Evolutionary conservation across 2,888 invertebrate genomes (phyloP), one percentile per base, ranked within the genome.

Genomic region (Apodemia hepburni): DNA sequence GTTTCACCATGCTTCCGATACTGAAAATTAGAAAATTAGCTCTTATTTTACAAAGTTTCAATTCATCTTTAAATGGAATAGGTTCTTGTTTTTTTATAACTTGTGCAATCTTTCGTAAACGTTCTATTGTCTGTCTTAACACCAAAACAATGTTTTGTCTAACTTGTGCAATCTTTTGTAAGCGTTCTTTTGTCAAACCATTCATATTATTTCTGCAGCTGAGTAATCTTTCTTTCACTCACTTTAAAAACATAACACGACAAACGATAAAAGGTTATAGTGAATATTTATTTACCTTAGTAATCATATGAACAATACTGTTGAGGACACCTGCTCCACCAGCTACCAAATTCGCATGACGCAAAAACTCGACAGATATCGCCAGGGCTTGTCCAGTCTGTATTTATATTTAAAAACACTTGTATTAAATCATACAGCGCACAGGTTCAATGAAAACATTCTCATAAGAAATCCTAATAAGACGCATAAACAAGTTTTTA

Each of bases 251-350:
- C 15, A 45, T 6, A 49, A 9, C 18, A 9, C 2, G 22, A 22
- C 22, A 2, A 22, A 22, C 22, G 22, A 22, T 22, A 22, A n/a
- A 38, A 9, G 6, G 7, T 35, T 45, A 27, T 27, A 4, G 22
- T 9, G 64, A 11, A 59, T 4, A 35, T 51, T 18, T 62, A 61
- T 15, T 51, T 78, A 92, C 92, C 81, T 89, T 90, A 0, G 82
- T 65, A 64, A 89, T 78, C 35, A 90, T 85, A 67, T 85, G 84
- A 0, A 84, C 64, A 3, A 92, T 78, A 69, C 90, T 85, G 81
- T 92, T 86, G 45, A 86, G 71, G 6, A 91, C 83, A 2, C 92
- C 91, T 0, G 79, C 89, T 38, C 89, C 90, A 2, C 92, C 90
- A 0, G 92, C 86, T 22, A 89, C 74, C 0, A 89, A 65, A 70